Percentiles rank a stretch among this genome's conserved stretches.
Evolutionary conservation across 1,140 invertebrate species (phyloP).

Genomic region (Leptinotarsa undecemlineata): DNA sequence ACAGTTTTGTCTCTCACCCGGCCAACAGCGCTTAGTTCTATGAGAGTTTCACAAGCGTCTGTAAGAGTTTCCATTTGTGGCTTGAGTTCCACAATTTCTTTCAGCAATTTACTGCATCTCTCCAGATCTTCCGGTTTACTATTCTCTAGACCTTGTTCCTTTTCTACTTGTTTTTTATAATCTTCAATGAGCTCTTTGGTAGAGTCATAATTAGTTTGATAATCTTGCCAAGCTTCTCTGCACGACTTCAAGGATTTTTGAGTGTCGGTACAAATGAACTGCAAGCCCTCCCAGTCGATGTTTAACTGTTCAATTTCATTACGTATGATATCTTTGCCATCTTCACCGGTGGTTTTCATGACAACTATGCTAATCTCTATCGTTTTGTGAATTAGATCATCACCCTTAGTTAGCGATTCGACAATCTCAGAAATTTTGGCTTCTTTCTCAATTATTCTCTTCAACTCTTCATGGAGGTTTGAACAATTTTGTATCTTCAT

Average conservation of each 20-base stretch:
- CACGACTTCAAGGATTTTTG: conserved; percentile 78
- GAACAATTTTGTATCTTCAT: conserved; percentile 83
- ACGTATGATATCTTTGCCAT: conserved; percentile 83
- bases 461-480: conserved; percentile 81
- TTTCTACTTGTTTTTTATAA: conserved; percentile 68
- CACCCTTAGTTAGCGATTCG: conserved; percentile 69
- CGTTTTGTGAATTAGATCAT: conserved; percentile 72
- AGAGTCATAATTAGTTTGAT: conserved; percentile 73
- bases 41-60: conserved; percentile 82
- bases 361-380: conserved; percentile 78
- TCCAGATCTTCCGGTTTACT: conserved; percentile 80
- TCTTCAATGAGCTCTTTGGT: conserved; percentile 80
- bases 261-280: conserved; percentile 78
- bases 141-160: conserved; percentile 73
- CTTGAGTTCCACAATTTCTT: conserved; percentile 78
- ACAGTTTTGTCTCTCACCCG: conserved; percentile 85
- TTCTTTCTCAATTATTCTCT: conserved; percentile 73
- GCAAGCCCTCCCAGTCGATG: conserved; percentile 83
- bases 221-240: conserved; percentile 85
- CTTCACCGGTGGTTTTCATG: conserved; percentile 77
- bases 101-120: conserved; percentile 73
- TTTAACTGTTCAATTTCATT: conserved; percentile 85
- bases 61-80: conserved; percentile 79
- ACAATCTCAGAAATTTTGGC: conserved; percentile 72
- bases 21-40: conserved; percentile 81